Conservation (phyloP, 1,140 invertebrate species). For the Achatina immaculata region DNA sequence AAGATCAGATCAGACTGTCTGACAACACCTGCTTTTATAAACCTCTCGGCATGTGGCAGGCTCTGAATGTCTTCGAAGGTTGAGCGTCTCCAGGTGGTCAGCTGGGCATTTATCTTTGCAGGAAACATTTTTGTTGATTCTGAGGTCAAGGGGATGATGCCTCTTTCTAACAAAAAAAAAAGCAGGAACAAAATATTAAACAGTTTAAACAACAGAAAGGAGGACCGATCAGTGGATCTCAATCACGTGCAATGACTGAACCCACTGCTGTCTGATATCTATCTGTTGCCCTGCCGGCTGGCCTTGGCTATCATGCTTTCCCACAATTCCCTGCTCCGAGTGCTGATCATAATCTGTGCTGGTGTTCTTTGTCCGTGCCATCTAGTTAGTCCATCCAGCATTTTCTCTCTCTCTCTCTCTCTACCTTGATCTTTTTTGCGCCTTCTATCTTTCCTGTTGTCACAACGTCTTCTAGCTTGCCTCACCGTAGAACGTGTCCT, state of each 20-base stretch:
- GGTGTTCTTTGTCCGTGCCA: no score
- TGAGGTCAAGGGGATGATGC: slow-evolving; percentile 59
- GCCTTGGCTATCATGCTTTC: no score
- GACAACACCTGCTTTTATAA: slow-evolving; percentile 79
- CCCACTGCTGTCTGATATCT: background rate
- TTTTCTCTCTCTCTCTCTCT: no score
- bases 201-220: background rate
- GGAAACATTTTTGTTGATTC: slow-evolving; percentile 70
- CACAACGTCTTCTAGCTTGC: no score
- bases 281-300: no score
- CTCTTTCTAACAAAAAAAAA: slow-evolving; percentile 61
- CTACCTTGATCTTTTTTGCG: no score
- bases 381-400: no score
- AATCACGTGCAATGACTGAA: background rate
- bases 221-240: no score
- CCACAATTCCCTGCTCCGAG: no score
- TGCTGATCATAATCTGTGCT: no score
- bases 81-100: slow-evolving; percentile 80
- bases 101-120: slow-evolving; percentile 73
- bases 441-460: no score
- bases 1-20: slow-evolving; percentile 67
- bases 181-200: slow-evolving; percentile 26
- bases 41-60: slow-evolving; percentile 75
- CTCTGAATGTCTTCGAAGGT: slow-evolving; percentile 78
- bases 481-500: no score